These are phyloP conservation scores for Cheilosia vernalis DNA, from an alignment of 2,888 invertebrate genomes.

Conservation along the genomic window DNA sequence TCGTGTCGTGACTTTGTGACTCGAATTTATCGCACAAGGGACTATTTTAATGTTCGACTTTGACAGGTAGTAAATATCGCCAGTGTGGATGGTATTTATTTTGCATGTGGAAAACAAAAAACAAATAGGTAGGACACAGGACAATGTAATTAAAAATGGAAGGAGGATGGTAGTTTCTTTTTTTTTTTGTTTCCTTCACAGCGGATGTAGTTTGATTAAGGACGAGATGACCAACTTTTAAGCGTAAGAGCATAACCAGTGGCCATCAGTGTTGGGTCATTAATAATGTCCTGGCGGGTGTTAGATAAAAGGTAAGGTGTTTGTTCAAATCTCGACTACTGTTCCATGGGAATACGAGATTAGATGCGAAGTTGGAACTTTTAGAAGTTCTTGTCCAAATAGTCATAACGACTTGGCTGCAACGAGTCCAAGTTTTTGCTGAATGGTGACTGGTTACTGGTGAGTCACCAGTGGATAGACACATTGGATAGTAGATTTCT, in stretches of 20 bases:
- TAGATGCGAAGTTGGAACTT: no score
- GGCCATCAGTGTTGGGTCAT: not conserved
- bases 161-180: not conserved
- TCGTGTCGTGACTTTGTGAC: conserved; percentile 22
- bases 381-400: no score
- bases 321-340: no score
- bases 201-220: not conserved
- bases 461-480: no score
- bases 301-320: no score
- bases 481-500: no score
- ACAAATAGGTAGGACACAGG: not conserved
- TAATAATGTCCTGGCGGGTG: no score
- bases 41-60: conserved; percentile 41
- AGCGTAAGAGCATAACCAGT: not conserved
- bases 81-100: conserved; percentile 21
- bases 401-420: no score
- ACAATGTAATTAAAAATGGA: conserved; percentile 24
- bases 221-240: not conserved
- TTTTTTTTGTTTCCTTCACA: not conserved
- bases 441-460: no score
- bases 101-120: not conserved
- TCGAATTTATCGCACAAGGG: conserved; percentile 31
- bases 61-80: conserved; percentile 63
- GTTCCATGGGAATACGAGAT: no score
- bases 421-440: no score